Conservation (phyloP, 2,797 vertebrate genomes). For the Choloepus didactylus region DNA sequence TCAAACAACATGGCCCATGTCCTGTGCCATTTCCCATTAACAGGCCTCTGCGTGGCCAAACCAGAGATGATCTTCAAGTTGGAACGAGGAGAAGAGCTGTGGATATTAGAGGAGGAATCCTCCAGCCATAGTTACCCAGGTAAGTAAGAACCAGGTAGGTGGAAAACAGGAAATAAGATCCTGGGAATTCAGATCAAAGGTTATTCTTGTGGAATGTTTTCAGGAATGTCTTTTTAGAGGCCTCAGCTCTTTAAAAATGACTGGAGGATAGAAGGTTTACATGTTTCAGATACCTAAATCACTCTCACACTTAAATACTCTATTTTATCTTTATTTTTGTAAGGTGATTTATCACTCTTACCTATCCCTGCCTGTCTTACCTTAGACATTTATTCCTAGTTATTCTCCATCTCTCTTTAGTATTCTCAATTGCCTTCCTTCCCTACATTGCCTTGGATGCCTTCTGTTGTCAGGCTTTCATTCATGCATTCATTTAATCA, state of each 20-base stretch:
- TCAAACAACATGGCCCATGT: conserved; percentile 66
- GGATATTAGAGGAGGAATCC: conserved; percentile 67
- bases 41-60: conserved; percentile 80
- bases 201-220: conserved; percentile 21
- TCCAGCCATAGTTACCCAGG: conserved; percentile 62
- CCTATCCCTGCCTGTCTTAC: neutral
- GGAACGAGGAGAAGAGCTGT: conserved; percentile 78
- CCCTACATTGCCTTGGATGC: conserved; percentile 1
- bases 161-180: neutral
- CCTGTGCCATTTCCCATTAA: conserved; percentile 74
- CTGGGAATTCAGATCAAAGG: neutral
- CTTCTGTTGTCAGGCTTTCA: conserved; percentile 10
- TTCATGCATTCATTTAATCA: neutral
- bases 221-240: conserved; percentile 18
- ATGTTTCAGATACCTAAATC: neutral
- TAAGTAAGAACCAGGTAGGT: neutral
- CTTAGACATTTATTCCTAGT: conserved; percentile 38
- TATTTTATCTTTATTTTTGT: conserved; percentile 48
- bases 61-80: conserved; percentile 81
- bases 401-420: neutral
- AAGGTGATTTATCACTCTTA: neutral
- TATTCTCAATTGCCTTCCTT: conserved; percentile 7
- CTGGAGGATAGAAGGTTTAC: neutral
- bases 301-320: neutral
- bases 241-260: conserved; percentile 30